phyloP scores from a whole-genome alignment of 1,140 invertebrate genomes.

The Chrysopa pallens region DNA sequence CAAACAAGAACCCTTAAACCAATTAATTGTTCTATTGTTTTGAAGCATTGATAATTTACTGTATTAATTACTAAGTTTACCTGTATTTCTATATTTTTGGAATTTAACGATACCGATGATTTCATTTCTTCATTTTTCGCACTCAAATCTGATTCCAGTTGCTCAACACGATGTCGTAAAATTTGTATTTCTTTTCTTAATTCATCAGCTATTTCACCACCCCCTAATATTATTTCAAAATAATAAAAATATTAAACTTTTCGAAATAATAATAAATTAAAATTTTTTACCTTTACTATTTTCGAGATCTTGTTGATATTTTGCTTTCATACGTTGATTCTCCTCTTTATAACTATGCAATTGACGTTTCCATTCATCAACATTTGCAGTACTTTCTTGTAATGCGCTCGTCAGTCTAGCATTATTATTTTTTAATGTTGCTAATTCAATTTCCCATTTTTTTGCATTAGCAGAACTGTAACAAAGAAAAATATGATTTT shows the following conservation, averaged over 20 bases:
- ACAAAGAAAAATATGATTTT: slow-evolving; percentile 12
- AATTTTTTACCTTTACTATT: slow-evolving; percentile 36
- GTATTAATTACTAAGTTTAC: too few species aligned
- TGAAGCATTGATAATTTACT: too few species aligned
- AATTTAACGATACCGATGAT: background rate
- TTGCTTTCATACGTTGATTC: slow-evolving; percentile 72
- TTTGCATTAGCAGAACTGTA: slow-evolving; percentile 87
- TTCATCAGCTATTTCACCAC: slow-evolving; percentile 23
- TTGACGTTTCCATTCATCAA: slow-evolving; percentile 96
- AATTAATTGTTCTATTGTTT: too few species aligned
- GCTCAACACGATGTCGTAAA: slow-evolving; percentile 53
- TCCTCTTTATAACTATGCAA: slow-evolving; percentile 92
- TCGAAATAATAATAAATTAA: background rate
- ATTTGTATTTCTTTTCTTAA: slow-evolving; percentile 36
- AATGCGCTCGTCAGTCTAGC: slow-evolving; percentile 82
- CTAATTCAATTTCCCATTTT: slow-evolving; percentile 95
- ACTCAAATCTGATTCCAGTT: slow-evolving; percentile 54
- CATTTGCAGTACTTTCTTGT: slow-evolving; percentile 93
- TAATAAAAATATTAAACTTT: slow-evolving; percentile 1
- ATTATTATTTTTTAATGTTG: slow-evolving; percentile 93
- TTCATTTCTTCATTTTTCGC: slow-evolving; percentile 64
- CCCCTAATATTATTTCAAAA: slow-evolving; percentile 13
- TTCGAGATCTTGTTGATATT: slow-evolving; percentile 48
- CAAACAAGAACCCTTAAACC: too few species aligned
- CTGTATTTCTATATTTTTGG: slow-evolving; percentile 1